These are phyloP conservation scores for Tenodera sinensis DNA, from an alignment of 2,888 invertebrate genomes.

Conservation along the genomic window DNA sequence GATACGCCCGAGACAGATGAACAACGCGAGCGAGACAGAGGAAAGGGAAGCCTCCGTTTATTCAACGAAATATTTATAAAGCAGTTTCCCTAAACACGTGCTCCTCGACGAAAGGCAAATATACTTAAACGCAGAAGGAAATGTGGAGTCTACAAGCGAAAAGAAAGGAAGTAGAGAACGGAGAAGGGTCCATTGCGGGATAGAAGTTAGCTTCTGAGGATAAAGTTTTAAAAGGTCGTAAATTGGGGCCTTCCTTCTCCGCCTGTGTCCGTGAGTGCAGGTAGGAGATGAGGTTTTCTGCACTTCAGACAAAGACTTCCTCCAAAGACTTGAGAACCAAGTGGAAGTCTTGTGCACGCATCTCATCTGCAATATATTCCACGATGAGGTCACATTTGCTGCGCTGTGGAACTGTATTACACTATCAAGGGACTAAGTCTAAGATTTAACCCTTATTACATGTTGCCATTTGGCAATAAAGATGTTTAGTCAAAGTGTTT, in stretches of 20 bases:
- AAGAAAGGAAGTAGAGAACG: background rate
- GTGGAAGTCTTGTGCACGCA: background rate
- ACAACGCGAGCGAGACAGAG: too few relatives aligned
- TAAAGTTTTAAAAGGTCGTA: background rate
- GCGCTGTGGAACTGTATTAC: too few relatives aligned
- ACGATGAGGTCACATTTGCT: background rate
- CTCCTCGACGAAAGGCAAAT: background rate
- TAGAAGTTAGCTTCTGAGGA: background rate
- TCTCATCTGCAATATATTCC: background rate
- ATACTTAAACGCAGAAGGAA: background rate
- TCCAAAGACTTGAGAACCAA: background rate
- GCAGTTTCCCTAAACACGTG: background rate
- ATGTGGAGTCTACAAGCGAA: background rate
- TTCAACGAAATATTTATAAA: background rate
- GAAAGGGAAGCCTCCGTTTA: background rate
- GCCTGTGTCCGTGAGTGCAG: background rate
- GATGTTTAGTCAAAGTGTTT: too few relatives aligned
- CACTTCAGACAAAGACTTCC: background rate
- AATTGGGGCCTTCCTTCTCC: background rate
- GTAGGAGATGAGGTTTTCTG: background rate
- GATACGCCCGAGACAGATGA: background rate
- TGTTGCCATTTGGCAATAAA: too few relatives aligned
- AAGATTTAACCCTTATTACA: too few relatives aligned
- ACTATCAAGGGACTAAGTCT: too few relatives aligned
- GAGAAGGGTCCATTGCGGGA: background rate